Conservation (phyloP, 2,797 vertebrate species). For the Catamblyrhynchus diadema region DNA sequence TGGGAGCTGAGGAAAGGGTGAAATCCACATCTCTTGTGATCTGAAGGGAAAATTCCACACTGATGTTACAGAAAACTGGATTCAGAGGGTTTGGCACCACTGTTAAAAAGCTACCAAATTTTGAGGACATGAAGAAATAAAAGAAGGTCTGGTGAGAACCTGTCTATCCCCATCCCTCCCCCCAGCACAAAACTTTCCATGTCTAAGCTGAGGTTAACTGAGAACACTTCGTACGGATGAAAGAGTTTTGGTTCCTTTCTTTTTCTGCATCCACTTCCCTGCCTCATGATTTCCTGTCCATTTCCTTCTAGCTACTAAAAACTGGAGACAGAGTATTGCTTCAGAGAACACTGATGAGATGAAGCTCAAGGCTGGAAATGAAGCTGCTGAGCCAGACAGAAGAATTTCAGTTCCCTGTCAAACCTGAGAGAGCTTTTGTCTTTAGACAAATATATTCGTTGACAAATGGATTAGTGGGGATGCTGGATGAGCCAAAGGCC, state of each 20-base stretch:
- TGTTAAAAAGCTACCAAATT: not conserved
- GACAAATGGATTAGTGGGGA: not conserved
- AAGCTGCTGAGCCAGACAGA: not conserved
- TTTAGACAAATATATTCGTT: not conserved
- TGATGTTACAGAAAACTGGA: not conserved
- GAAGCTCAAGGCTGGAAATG: not conserved
- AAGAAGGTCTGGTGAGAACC: not conserved
- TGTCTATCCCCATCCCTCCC: not conserved
- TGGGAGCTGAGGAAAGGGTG: not conserved
- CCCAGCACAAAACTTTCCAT: not conserved
- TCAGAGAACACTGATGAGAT: not conserved
- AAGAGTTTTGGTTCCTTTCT: not conserved
- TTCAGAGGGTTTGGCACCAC: not conserved
- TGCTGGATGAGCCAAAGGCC: not conserved
- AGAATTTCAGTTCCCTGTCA: not conserved
- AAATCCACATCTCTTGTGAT: not conserved
- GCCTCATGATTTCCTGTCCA: not conserved
- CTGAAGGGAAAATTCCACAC: not conserved
- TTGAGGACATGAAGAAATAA: not conserved
- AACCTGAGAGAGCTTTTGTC: not conserved
- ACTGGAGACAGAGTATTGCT: not conserved
- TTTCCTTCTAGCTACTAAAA: not conserved
- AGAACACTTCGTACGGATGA: not conserved
- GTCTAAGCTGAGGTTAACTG: not conserved
- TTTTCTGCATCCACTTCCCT: not conserved